Evolutionary conservation across 2,113 vertebrate genomes (phyloP).

Genomic region (Varanus komodoensis): DNA sequence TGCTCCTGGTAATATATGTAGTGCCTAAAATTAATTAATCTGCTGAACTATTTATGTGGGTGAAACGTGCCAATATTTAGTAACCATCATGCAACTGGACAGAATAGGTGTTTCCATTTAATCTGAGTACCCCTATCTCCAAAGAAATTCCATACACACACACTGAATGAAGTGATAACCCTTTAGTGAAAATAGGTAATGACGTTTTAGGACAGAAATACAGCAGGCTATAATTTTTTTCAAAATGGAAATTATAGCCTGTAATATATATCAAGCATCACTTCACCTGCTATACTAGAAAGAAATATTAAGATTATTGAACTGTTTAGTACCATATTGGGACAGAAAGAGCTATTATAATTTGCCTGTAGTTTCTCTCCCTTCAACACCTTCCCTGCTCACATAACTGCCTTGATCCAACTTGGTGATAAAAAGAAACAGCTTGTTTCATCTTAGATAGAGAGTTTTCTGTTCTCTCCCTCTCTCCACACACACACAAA

Average conservation of each 20-base stretch:
- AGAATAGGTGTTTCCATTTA: conserved; percentile 51
- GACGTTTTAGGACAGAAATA: conserved; percentile 30
- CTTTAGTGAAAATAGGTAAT: conserved; percentile 44
- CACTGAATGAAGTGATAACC: conserved; percentile 37
- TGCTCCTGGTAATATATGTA: conserved; percentile 17
- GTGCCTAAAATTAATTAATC: conserved; percentile 32
- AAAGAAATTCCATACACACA: conserved; percentile 5
- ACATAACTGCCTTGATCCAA: conserved; percentile 6
- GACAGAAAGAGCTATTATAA: conserved; percentile 1
- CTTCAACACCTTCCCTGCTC: not conserved
- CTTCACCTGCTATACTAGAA: conserved; percentile 22
- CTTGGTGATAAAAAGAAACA: not conserved
- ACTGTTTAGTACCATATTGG: conserved; percentile 37
- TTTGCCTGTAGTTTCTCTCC: not conserved
- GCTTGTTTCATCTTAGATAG: not conserved
- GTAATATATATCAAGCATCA: conserved; percentile 17
- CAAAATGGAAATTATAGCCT: conserved; percentile 53
- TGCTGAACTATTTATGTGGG: conserved; percentile 50
- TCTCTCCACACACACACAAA: no score
- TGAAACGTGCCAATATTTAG: conserved; percentile 51
- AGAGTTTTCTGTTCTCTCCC: not conserved
- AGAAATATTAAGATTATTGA: conserved; percentile 38
- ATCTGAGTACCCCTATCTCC: conserved; percentile 55
- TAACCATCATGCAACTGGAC: conserved; percentile 46
- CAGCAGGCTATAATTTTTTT: conserved; percentile 2